These are phyloP conservation scores for Hermaeophaga mercurialis DNA, from an alignment of 2,888 invertebrate species.

Conservation along the genomic window DNA sequence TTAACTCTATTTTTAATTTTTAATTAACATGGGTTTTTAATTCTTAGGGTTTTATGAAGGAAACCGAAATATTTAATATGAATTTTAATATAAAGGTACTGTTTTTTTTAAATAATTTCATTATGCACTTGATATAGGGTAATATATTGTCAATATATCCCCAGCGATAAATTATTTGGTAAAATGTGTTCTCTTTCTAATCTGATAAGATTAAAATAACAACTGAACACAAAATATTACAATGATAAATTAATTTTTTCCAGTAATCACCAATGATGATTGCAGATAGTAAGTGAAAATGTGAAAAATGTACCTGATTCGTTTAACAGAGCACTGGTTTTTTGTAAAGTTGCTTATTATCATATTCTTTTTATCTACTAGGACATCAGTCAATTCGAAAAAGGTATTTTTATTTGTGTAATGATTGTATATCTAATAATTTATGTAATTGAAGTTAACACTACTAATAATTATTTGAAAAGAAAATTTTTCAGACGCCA, in stretches of 20 bases:
- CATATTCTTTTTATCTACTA: conserved; percentile 17
- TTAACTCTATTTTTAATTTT: too few species aligned
- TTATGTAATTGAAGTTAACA: too few species aligned
- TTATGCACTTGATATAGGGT: too few species aligned
- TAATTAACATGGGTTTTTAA: too few species aligned
- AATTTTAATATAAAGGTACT: too few species aligned
- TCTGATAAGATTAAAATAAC: conserved; percentile 33
- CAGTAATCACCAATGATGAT: conserved; percentile 7
- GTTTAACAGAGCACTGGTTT: conserved; percentile 15
- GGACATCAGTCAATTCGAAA: conserved; percentile 1
- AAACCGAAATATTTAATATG: too few species aligned
- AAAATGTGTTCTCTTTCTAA: conserved; percentile 5
- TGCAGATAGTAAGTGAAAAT: conserved; percentile 14
- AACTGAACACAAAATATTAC: conserved; percentile 26
- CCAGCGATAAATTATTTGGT: neutral
- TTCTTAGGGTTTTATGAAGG: too few species aligned
- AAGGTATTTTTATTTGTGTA: conserved; percentile 13
- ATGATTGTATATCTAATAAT: too few species aligned
- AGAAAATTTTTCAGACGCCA: too few species aligned
- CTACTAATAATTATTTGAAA: too few species aligned
- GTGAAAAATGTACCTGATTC: conserved; percentile 23
- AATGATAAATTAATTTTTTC: conserved; percentile 29
- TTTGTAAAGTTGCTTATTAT: conserved; percentile 22
- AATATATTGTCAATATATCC: too few species aligned
- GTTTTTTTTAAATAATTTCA: too few species aligned